These are phyloP conservation scores for Morelia viridis DNA, from an alignment of 2,797 vertebrate species.

Conservation along the genomic window DNA sequence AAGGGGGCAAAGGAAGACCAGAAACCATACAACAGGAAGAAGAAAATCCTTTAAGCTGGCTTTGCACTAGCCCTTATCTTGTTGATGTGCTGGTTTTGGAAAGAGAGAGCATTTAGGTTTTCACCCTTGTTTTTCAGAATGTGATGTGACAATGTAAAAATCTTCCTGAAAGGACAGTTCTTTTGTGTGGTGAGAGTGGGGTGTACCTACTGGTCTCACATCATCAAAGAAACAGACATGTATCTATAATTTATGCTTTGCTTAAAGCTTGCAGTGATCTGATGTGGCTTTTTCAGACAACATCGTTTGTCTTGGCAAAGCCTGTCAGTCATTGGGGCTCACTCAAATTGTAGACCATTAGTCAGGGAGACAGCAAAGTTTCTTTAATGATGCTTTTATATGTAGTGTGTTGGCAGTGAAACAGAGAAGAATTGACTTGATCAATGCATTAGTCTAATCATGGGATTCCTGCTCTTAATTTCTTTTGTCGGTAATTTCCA, in stretches of 20 bases:
- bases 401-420: conserved; percentile 79
- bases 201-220: conserved; percentile 75
- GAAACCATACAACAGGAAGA: not conserved
- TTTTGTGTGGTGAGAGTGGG: conserved; percentile 75
- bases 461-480: conserved; percentile 79
- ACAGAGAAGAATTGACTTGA: conserved; percentile 84
- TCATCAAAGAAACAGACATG: conserved; percentile 81
- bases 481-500: conserved; percentile 82
- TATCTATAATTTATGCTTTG: conserved; percentile 87
- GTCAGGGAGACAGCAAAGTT: conserved; percentile 75
- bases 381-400: conserved; percentile 82
- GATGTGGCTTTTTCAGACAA: conserved; percentile 82
- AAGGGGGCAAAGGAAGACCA: conserved; percentile 49
- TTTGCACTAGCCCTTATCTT: conserved; percentile 66
- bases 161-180: conserved; percentile 76
- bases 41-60: conserved; percentile 65
- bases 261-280: conserved; percentile 79
- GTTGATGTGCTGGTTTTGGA: conserved; percentile 74
- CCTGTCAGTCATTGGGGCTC: conserved; percentile 79
- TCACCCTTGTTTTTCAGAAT: conserved; percentile 89
- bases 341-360: conserved; percentile 80
- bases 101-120: conserved; percentile 79
- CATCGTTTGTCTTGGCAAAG: conserved; percentile 76
- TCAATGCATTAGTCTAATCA: conserved; percentile 83
- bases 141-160: conserved; percentile 85